These are phyloP conservation scores for Chaetura pelagica DNA, from an alignment of 2,113 vertebrate genomes.

Conservation along the genomic window DNA sequence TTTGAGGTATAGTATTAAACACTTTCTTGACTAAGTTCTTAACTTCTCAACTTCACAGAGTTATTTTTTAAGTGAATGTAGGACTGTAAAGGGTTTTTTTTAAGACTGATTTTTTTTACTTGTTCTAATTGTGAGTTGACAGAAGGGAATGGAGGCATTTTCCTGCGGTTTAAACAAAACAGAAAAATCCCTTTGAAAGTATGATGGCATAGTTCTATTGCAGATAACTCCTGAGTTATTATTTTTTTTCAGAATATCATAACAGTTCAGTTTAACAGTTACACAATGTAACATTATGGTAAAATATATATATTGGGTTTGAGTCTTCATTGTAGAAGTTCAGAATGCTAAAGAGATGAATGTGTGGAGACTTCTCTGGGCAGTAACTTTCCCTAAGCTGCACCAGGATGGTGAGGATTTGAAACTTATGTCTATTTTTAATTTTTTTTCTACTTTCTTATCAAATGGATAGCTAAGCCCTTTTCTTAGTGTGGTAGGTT, in stretches of 20 bases:
- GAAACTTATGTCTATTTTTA: not conserved
- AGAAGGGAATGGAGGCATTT: not conserved
- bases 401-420: not conserved
- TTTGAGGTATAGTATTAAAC: not conserved
- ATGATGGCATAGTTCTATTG: not conserved
- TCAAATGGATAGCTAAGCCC: conserved; percentile 9
- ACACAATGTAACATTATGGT: not conserved
- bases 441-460: not conserved
- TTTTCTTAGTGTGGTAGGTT: conserved; percentile 46
- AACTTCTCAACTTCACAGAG: not conserved
- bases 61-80: not conserved
- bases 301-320: not conserved
- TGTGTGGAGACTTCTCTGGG: not conserved
- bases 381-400: not conserved
- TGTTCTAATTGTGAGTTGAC: not conserved
- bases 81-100: not conserved
- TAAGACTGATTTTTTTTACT: conserved; percentile 2
- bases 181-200: not conserved
- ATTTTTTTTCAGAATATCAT: not conserved
- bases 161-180: not conserved
- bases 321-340: not conserved
- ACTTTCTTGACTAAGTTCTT: not conserved
- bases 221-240: not conserved
- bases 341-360: not conserved
- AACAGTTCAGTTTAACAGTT: not conserved